A percentile compares a stretch with the other conserved stretches of the same genome.
phyloP scores from a whole-genome alignment of 1,140 invertebrate genomes.

The Drosophila albomicans region DNA sequence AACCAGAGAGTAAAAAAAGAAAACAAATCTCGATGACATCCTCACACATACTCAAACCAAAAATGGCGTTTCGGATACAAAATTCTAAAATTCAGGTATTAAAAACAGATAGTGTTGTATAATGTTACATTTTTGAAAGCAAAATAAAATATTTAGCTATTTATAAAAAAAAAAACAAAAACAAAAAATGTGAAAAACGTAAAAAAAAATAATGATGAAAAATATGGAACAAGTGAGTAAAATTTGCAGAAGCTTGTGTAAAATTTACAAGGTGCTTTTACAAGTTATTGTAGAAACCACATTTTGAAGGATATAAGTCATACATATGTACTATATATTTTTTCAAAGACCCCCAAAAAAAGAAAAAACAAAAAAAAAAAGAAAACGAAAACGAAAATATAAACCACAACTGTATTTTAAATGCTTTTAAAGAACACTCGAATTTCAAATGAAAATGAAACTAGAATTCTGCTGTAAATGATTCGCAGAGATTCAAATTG shows the following conservation, averaged over 20 bases:
- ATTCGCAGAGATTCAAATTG: conserved; percentile 54
- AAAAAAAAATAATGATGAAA: conserved; percentile 25
- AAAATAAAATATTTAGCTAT: conserved; percentile 74
- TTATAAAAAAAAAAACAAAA: conserved; percentile 63
- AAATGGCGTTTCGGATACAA: conserved; percentile 84
- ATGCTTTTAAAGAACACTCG: conserved; percentile 69
- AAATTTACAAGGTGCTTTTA: conserved; percentile 82
- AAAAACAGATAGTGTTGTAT: conserved; percentile 81
- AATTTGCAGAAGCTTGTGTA: conserved; percentile 57
- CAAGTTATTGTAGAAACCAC: conserved; percentile 54
- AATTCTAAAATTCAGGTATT: conserved; percentile 85
- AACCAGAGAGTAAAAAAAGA: conserved; percentile 28
- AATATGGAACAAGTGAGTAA: conserved; percentile 48
- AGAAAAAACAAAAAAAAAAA: conserved; percentile 22
- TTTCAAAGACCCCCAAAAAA: conserved; percentile 52
- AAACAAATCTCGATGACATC: conserved; percentile 40
- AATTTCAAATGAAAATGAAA: conserved; percentile 32
- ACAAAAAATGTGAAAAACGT: conserved; percentile 38
- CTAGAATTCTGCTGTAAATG: conserved; percentile 54
- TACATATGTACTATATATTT: conserved; percentile 60
- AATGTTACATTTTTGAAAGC: conserved; percentile 75
- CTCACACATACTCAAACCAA: conserved; percentile 54
- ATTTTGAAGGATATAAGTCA: conserved; percentile 39
- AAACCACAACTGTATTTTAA: conserved; percentile 67
- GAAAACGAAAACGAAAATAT: conserved; percentile 7